Evolutionary conservation across 1,140 invertebrate genomes (phyloP).

Genomic region (Ectropis grisescens): DNA sequence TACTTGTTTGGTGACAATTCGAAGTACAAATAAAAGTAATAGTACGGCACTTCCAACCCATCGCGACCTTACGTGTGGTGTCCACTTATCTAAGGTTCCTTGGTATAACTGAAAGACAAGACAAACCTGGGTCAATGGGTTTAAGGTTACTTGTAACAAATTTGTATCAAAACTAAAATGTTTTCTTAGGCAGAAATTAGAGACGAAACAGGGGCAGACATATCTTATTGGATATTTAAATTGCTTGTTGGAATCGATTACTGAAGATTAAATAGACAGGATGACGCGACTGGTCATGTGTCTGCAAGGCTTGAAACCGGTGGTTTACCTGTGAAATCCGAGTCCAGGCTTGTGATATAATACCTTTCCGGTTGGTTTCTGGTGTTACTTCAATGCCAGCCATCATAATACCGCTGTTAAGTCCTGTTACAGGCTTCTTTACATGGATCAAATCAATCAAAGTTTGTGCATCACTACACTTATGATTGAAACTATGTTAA

Average conservation of each 20-base stretch:
- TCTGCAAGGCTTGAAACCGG: too few relatives aligned
- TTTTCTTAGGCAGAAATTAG: too few relatives aligned
- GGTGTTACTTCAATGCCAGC: constrained; percentile 70
- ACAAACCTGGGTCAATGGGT: too few relatives aligned
- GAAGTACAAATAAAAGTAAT: constrained; percentile 71
- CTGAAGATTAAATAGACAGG: too few relatives aligned
- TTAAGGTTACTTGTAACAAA: too few relatives aligned
- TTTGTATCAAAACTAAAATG: too few relatives aligned
- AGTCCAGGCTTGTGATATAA: constrained; percentile 71
- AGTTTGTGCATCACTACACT: neutral
- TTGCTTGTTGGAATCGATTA: too few relatives aligned
- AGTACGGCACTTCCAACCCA: constrained; percentile 71
- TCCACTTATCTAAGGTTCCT: constrained; percentile 76
- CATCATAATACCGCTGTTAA: constrained; percentile 63
- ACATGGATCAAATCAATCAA: too few relatives aligned
- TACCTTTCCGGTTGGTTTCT: constrained; percentile 59
- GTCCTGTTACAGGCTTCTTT: too few relatives aligned
- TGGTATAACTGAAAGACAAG: constrained; percentile 70
- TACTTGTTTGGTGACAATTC: constrained; percentile 75
- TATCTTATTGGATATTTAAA: too few relatives aligned
- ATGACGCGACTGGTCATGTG: too few relatives aligned
- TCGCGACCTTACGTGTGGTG: constrained; percentile 72
- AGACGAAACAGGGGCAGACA: too few relatives aligned
- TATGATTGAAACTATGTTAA: constrained; percentile 1
- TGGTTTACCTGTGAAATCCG: constrained; percentile 73